These are phyloP conservation scores for Pyrrhia umbra DNA, from an alignment of 2,888 invertebrate genomes.

Conservation along the genomic window DNA sequence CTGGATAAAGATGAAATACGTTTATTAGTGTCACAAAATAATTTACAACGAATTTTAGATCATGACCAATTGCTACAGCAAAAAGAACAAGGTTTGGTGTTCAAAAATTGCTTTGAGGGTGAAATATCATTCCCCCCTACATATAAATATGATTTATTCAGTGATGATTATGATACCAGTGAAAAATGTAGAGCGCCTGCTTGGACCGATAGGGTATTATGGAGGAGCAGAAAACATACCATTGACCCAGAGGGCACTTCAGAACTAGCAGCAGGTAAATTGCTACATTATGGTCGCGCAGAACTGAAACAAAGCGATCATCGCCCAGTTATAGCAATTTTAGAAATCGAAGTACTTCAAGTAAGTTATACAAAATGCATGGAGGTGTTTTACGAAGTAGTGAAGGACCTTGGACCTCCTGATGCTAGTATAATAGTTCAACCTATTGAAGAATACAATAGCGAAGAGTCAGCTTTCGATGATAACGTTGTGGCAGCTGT, in stretches of 20 bases:
- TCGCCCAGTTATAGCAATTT: slow-evolving; percentile 97
- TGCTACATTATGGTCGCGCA: slow-evolving; percentile 97
- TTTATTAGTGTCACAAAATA: slow-evolving; percentile 93
- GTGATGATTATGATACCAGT: slow-evolving; percentile 99
- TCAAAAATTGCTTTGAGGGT: slow-evolving; percentile 98
- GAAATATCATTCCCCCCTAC: slow-evolving; percentile 98
- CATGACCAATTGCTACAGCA: slow-evolving; percentile 97
- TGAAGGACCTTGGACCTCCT: slow-evolving; percentile 97
- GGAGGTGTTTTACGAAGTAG: slow-evolving; percentile 95
- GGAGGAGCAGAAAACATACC: slow-evolving; percentile 95
- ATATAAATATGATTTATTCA: slow-evolving; percentile 99
- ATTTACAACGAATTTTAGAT: slow-evolving; percentile 94
- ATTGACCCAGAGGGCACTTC: slow-evolving; percentile 92
- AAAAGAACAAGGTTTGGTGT: slow-evolving; percentile 95
- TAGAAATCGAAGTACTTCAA: slow-evolving; percentile 96
- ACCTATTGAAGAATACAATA: slow-evolving; percentile 78
- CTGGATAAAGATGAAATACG: slow-evolving; percentile 98
- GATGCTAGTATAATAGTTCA: slow-evolving; percentile 97
- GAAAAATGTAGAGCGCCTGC: slow-evolving; percentile 99
- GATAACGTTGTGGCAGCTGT: slow-evolving; percentile 95
- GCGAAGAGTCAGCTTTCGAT: slow-evolving; percentile 92
- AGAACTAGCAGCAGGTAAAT: slow-evolving; percentile 94
- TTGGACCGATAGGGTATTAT: slow-evolving; percentile 99
- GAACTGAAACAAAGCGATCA: slow-evolving; percentile 99
- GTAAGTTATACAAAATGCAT: slow-evolving; percentile 94